A percentile compares a stretch with the other conserved stretches of the same genome.
phyloP scores from a whole-genome alignment of 2,113 vertebrate species.

The Hoplias malabaricus region DNA sequence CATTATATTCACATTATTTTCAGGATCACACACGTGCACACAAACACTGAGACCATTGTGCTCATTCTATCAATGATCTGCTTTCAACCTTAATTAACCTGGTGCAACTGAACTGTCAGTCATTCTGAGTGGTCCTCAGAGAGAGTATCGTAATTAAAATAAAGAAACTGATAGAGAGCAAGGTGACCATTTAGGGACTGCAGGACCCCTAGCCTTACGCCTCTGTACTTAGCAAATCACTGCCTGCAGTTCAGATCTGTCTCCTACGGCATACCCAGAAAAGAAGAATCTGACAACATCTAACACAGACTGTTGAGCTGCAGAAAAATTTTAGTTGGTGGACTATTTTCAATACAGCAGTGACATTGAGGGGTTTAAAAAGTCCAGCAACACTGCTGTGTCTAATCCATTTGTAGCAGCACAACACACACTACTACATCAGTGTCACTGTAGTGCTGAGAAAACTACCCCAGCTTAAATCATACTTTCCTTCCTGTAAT shows the following conservation, averaged over 20 bases:
- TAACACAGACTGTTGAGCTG: no score
- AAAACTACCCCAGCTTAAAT: no score
- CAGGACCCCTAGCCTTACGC: background rate
- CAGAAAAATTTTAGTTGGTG: no score
- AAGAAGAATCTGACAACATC: no score
- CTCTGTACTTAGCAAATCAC: background rate
- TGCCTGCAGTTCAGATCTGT: background rate
- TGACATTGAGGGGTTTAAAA: no score
- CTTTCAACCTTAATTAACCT: constrained; percentile 43
- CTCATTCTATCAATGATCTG: background rate
- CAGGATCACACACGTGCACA: background rate
- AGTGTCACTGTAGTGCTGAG: no score
- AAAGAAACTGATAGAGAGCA: background rate
- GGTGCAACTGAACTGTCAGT: constrained; percentile 26
- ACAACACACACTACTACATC: no score
- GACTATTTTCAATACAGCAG: no score
- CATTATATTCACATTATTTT: background rate
- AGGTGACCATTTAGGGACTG: constrained; percentile 4
- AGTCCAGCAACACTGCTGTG: no score
- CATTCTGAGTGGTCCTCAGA: background rate
- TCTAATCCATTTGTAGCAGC: no score
- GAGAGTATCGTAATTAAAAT: constrained; percentile 30
- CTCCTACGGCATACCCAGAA: no score
- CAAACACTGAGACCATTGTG: background rate
- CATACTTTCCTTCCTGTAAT: no score